Base-by-base conservation (phyloP, 23 tunicate species). In the Halocynthia aurantium region DNA sequence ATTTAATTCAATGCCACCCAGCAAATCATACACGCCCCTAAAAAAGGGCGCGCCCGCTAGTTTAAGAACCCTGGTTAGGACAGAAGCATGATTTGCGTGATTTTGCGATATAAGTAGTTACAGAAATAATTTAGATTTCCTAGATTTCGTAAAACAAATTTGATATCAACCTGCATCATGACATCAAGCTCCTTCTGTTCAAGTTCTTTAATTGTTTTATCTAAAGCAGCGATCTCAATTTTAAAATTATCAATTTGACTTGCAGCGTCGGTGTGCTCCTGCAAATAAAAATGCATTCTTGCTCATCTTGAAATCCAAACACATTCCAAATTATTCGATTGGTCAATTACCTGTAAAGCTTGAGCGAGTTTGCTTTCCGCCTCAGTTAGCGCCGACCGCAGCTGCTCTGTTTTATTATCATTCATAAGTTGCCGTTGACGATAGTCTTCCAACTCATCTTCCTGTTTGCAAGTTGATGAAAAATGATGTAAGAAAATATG, bases 321-420 rank as follows among this genome's bases (percentile, higher is more conserved):
- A 60, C n/a, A 60, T 15, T 15, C 2, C 64, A 67, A 12, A 15
- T 67, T 67, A n/a, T 67, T n/a, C 5, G 2, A 13, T n/a, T 72
- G 6, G 5, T 15, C n/a, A 57, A 9, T 21, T 7, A 87, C 95
- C 82, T 88, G 85, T 18, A 89, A 64, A 15, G 85, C 81, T 80
- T 84, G 82, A 57, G 96, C 85, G 6, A 84, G 84, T 70, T 76
- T 84, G 9, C 85, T 70, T 81, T 89, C 96, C 10, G 86, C 81
- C 12, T 89, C 85, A 70, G 76, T 76, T 5, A 84, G 9, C 8
- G 78, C 65, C 58, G 57, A 22, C 76, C 76, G 63, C 10, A 89
- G 68, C 7, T 73, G 84, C 66, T 76, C 76, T 13, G 78, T 74
- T 21, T 22, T 54, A 10, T 65, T 78, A 52, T 31, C 12, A 52